A percentile compares a stretch with the other conserved stretches of the same genome.
These are phyloP conservation scores for Palythoa grandiflora DNA, from an alignment of 92 coral and sea anemone species.

Conservation along the genomic window DNA sequence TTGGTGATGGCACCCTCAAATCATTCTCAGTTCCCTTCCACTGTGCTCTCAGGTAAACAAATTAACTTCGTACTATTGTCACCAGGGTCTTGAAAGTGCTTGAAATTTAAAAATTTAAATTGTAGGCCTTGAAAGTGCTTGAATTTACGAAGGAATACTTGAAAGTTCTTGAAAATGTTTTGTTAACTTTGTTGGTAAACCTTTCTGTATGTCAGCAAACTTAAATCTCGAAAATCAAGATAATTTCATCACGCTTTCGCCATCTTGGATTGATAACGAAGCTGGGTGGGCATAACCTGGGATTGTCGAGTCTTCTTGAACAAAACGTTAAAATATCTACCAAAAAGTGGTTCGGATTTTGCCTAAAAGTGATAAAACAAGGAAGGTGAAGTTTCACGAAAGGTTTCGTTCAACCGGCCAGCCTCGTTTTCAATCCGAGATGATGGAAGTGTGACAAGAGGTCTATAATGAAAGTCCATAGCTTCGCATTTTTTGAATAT, in stretches of 20 bases:
- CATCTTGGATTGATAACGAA: no score
- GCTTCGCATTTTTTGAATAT: neutral
- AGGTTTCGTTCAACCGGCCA: no score
- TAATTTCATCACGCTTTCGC: no score
- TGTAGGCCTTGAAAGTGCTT: slow-evolving; percentile 31
- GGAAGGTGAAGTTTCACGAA: no score
- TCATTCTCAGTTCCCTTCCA: slow-evolving; percentile 95
- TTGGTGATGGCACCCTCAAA: slow-evolving; percentile 89
- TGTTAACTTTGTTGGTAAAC: neutral
- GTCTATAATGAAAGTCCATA: neutral
- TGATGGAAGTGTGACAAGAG: no score
- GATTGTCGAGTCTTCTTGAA: no score
- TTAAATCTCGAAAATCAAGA: neutral
- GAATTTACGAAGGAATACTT: slow-evolving; percentile 21
- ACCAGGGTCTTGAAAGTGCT: slow-evolving; percentile 1
- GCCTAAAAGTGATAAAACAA: no score
- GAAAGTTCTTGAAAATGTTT: slow-evolving; percentile 30
- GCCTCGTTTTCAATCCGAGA: no score
- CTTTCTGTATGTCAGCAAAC: neutral
- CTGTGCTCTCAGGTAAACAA: slow-evolving; percentile 88
- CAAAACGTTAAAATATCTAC: no score
- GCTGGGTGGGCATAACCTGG: no score
- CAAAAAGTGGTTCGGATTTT: no score
- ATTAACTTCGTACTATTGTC: neutral
- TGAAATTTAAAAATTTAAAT: neutral